phyloP scores from a whole-genome alignment of 2,113 vertebrate species.

The Mobula birostris region DNA sequence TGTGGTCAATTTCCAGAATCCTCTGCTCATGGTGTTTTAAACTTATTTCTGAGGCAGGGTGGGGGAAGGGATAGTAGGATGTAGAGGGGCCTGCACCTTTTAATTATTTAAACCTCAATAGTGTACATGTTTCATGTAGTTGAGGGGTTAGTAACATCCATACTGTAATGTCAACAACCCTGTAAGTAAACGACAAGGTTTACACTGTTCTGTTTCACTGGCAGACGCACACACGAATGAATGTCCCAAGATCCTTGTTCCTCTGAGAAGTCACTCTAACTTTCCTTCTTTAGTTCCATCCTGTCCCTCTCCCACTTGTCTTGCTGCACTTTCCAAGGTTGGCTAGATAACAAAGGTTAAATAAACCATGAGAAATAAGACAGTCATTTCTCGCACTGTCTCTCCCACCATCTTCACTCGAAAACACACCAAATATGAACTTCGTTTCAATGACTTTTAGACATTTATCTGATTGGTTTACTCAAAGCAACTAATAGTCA shows the following conservation, averaged over 20 bases:
- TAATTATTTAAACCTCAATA: not conserved
- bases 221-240: not conserved
- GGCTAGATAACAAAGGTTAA: not conserved
- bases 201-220: not conserved
- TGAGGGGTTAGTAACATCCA: not conserved
- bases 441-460: not conserved
- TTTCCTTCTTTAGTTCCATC: not conserved
- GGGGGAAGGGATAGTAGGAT: not conserved
- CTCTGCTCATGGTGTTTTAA: not conserved
- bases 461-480: not conserved
- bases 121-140: not conserved
- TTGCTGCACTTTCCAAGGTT: not conserved
- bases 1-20: not conserved
- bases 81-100: not conserved
- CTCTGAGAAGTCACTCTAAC: not conserved
- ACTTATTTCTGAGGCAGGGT: not conserved
- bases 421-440: not conserved
- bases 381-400: not conserved
- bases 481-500: not conserved
- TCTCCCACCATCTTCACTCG: not conserved
- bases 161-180: not conserved
- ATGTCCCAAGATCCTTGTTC: not conserved
- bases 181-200: not conserved
- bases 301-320: not conserved
- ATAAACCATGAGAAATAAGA: not conserved